These are phyloP conservation scores for Drosophila novamexicana DNA, from an alignment of 1,140 invertebrate genomes.

Conservation along the genomic window DNA sequence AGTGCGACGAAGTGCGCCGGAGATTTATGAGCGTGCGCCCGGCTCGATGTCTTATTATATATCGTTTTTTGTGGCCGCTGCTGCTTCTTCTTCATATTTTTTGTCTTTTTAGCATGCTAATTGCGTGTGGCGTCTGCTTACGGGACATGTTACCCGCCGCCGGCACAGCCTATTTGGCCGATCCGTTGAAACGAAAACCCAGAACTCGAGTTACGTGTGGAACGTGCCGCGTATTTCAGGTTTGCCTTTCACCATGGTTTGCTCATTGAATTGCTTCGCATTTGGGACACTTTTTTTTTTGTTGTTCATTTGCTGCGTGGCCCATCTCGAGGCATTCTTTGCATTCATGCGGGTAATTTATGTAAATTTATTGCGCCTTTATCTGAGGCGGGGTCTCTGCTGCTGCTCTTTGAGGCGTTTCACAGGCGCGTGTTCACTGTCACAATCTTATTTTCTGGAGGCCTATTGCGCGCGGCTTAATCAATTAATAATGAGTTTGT, in stretches of 20 bases:
- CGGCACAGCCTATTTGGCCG: constrained; percentile 1
- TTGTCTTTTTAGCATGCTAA: constrained; percentile 62
- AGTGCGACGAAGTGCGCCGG: constrained; percentile 27
- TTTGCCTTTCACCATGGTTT: constrained; percentile 64
- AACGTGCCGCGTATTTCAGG: constrained; percentile 76
- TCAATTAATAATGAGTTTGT: constrained; percentile 66
- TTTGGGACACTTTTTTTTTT: constrained; percentile 70
- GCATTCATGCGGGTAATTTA: constrained; percentile 81
- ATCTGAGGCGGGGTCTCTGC: constrained; percentile 45
- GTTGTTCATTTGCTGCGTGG: constrained; percentile 4
- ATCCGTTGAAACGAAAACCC: constrained; percentile 18
- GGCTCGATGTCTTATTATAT: constrained; percentile 52
- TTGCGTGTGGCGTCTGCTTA: constrained; percentile 59
- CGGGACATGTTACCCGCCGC: constrained; percentile 57
- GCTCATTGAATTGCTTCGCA: constrained; percentile 70
- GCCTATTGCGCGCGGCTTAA: constrained; percentile 39
- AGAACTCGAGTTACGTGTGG: constrained; percentile 58
- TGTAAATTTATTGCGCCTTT: constrained; percentile 80
- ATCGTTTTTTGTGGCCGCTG: constrained; percentile 33
- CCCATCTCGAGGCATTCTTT: constrained; percentile 40
- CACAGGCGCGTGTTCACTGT: constrained; percentile 68
- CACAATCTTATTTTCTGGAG: constrained; percentile 58
- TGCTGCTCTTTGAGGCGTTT: constrained; percentile 17
- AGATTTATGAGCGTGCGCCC: constrained; percentile 73
- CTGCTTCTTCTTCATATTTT: constrained; percentile 42